Percentiles rank a stretch among this genome's conserved stretches.
phyloP scores from a whole-genome alignment of 2,113 vertebrate species.

The Xyliphius kryptos region DNA sequence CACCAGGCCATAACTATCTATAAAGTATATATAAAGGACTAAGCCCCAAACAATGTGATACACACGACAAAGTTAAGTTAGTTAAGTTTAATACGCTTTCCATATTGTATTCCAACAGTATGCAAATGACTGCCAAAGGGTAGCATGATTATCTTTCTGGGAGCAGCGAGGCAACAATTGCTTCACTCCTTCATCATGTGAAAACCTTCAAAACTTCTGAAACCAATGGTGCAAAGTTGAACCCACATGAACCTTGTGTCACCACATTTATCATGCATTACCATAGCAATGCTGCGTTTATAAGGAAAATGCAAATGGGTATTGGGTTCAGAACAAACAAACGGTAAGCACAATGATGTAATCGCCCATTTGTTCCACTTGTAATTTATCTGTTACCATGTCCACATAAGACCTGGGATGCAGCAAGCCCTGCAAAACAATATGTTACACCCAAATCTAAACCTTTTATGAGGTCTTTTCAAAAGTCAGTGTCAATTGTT shows the following conservation, averaged over 20 bases:
- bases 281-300: not conserved
- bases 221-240: slow-evolving; percentile 24
- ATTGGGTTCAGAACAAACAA: slow-evolving; percentile 11
- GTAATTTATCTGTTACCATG: slow-evolving; percentile 34
- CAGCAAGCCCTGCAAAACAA: not conserved
- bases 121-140: too few species aligned
- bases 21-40: too few species aligned
- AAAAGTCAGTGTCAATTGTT: not conserved
- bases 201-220: slow-evolving; percentile 31
- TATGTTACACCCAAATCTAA: not conserved
- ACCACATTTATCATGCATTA: slow-evolving; percentile 21
- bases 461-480: slow-evolving; percentile 10
- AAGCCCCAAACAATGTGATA: too few species aligned
- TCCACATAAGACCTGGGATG: slow-evolving; percentile 1
- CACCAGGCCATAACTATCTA: too few species aligned
- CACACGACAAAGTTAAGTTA: too few species aligned
- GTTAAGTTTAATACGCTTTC: too few species aligned
- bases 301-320: slow-evolving; percentile 12
- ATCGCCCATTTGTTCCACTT: slow-evolving; percentile 25
- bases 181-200: slow-evolving; percentile 27
- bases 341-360: slow-evolving; percentile 11
- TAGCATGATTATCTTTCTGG: not conserved
- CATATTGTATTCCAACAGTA: too few species aligned
- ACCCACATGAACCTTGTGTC: slow-evolving; percentile 22
- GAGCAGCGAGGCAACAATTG: slow-evolving; percentile 17